Evolutionary conservation across 2,888 invertebrate species (phyloP).

Genomic region (Saturnia pavonia): DNA sequence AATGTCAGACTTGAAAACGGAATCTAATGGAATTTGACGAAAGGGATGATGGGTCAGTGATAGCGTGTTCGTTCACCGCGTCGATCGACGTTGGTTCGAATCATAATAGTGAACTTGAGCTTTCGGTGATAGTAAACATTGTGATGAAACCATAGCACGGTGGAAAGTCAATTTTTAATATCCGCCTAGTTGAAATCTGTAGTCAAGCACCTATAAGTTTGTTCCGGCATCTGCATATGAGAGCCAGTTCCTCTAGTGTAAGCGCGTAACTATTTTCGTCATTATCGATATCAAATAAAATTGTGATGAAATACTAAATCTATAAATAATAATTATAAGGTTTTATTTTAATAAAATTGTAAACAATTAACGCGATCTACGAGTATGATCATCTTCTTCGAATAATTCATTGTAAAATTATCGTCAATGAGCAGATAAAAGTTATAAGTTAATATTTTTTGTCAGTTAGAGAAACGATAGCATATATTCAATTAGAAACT

Average conservation of each 20-base stretch:
- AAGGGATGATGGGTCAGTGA: not conserved
- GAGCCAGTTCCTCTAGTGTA: not conserved
- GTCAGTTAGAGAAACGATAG: no score
- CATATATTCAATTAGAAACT: no score
- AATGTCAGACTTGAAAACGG: not conserved
- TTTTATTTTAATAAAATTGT: not conserved
- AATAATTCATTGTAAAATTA: not conserved
- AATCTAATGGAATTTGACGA: not conserved
- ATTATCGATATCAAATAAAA: no score
- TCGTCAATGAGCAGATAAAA: no score
- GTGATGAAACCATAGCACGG: not conserved
- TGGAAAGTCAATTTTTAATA: not conserved
- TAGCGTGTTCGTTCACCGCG: no score
- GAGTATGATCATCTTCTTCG: not conserved
- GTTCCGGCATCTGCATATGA: not conserved
- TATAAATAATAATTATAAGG: not conserved
- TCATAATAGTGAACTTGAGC: not conserved
- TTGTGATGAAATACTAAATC: no score
- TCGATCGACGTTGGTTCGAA: no score
- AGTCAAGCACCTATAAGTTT: not conserved
- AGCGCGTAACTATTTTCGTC: not conserved
- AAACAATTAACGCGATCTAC: not conserved
- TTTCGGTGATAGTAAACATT: not conserved
- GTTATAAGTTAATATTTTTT: no score
- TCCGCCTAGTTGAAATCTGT: not conserved